These are phyloP conservation scores for Corythaeola cristata DNA, from an alignment of 2,113 vertebrate genomes.

Conservation along the genomic window DNA sequence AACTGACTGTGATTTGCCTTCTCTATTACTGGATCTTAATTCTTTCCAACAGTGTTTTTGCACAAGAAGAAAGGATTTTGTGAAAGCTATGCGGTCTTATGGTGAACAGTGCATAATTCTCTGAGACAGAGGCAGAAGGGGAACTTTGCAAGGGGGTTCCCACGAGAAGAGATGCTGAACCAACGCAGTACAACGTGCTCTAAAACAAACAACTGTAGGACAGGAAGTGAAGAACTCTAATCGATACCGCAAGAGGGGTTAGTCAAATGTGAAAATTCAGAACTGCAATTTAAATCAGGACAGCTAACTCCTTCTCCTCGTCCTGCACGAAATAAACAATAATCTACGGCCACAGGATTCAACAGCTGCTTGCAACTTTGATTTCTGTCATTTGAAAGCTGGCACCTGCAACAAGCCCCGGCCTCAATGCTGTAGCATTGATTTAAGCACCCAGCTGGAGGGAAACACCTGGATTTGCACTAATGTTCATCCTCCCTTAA, in stretches of 20 bases:
- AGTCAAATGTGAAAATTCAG: constrained; percentile 47
- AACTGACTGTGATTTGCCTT: neutral
- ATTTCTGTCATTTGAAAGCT: neutral
- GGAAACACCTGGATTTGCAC: constrained; percentile 49
- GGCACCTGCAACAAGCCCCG: constrained; percentile 6
- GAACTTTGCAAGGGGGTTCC: constrained; percentile 63
- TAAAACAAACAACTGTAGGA: constrained; percentile 49
- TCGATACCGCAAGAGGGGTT: neutral
- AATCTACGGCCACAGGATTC: neutral
- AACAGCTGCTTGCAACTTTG: neutral
- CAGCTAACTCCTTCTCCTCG: neutral
- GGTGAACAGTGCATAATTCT: neutral
- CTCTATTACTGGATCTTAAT: neutral
- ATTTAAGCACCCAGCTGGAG: constrained; percentile 9
- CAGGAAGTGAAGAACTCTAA: constrained; percentile 43
- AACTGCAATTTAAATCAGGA: constrained; percentile 26
- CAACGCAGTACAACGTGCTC: neutral
- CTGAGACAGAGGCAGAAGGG: constrained; percentile 11
- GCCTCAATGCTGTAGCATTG: neutral
- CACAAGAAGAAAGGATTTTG: constrained; percentile 8
- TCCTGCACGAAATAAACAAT: neutral
- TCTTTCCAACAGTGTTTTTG: neutral
- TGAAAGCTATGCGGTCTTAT: neutral
- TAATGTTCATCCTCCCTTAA: neutral
- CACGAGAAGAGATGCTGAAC: constrained; percentile 8